A percentile compares a stretch with the other conserved stretches of the same genome.
These are phyloP conservation scores for Orbicella faveolata DNA, from an alignment of 64 coral and sea anemone genomes.

Conservation along the genomic window DNA sequence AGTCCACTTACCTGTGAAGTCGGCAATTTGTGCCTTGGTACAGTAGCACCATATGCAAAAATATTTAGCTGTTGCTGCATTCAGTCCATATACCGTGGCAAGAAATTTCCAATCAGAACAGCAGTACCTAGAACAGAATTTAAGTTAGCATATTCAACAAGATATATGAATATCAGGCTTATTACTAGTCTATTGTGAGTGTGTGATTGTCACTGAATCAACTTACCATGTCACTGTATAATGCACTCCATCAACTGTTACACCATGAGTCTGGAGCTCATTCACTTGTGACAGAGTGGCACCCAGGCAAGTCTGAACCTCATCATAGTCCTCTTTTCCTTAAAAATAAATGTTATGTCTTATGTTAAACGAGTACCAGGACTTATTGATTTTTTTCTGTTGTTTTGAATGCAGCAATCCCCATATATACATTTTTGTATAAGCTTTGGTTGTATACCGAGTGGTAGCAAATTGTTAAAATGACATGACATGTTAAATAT, in stretches of 20 bases:
- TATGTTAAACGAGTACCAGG: too few relatives aligned
- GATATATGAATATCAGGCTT: too few relatives aligned
- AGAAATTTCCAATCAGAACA: constrained; percentile 67
- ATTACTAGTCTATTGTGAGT: not conserved
- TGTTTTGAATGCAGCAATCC: too few relatives aligned
- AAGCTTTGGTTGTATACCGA: too few relatives aligned
- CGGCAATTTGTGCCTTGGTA: constrained; percentile 27
- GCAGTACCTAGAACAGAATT: not conserved
- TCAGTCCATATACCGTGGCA: constrained; percentile 42
- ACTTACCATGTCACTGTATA: constrained; percentile 13
- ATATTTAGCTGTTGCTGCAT: constrained; percentile 33
- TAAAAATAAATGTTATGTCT: not conserved
- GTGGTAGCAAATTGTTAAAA: too few relatives aligned
- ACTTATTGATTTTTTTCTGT: too few relatives aligned
- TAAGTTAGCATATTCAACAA: too few relatives aligned
- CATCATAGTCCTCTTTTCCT: constrained; percentile 38
- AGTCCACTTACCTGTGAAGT: constrained; percentile 40
- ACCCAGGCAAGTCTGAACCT: not conserved
- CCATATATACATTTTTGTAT: too few relatives aligned
- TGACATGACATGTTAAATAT: too few relatives aligned
- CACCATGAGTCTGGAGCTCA: not conserved
- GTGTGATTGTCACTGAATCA: not conserved
- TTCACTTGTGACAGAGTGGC: not conserved
- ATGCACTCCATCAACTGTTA: not conserved
- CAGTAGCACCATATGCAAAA: constrained; percentile 59